Evolutionary conservation across 2,113 vertebrate species (phyloP), one percentile per base, ranked within the genome.

Genomic region (Thinocorus orbignyianus): DNA sequence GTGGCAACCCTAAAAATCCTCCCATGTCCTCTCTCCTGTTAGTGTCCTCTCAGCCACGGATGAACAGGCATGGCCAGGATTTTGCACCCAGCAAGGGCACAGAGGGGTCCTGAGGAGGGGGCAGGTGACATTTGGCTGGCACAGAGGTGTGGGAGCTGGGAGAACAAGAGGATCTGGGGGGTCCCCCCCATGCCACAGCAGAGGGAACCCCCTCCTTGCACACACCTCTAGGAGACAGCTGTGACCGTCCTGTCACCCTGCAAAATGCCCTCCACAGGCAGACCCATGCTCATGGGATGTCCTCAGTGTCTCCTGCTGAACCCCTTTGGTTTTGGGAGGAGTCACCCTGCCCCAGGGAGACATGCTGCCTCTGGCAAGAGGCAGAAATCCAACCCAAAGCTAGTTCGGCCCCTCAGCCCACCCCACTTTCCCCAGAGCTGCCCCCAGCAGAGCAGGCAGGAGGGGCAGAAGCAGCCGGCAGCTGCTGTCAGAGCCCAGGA

Each of bases 391-490:
- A 35, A 2, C 39, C n/a, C 3, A 6, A 9, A 17, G 23, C 44
- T 5, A 48, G 11, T 11, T 81, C 76, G 23, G 39, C 5, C 0
- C 52, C 72, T 2, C 39, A 65, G 65, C 64, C 41, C 86, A 22
- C 24, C 51, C 9, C 0, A 3, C 35, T 17, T 9, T 7, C 17
- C 37, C 39, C 25, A 4, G n/a, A 48, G 28, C 35, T 0, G 4
- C 41, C 15, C 60, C 6, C 17, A 5, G 48, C 35, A 30, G 69
- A 9, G 55, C 1, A 0, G 90, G 62, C 71, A 69, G 80, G 20
- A 35, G 14, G 79, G 68, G 33, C 33, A 14, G 58, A 10, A 24
- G 55, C n/a, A 2, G 60, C n/a, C 0, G 54, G 74, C 46, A 60
- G 72, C 66, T 25, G 33, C 65, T 26, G 5, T 17, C 9, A 9